phyloP scores from a whole-genome alignment of 2,888 invertebrate genomes.

The Dilophus febrilis region DNA sequence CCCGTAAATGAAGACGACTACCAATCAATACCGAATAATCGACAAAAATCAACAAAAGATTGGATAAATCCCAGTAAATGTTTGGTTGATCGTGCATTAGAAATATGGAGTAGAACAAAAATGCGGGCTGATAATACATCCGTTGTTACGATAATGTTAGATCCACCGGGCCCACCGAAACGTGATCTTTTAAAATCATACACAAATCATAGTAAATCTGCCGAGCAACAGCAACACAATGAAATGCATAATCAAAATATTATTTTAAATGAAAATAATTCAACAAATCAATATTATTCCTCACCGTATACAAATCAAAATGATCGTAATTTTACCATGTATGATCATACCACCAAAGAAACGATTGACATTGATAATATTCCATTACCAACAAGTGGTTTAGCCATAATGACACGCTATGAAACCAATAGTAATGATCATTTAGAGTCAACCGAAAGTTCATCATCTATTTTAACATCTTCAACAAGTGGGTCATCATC shows the following conservation, averaged over 20 bases:
- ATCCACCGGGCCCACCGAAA: constrained; percentile 66
- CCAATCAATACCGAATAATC: no score
- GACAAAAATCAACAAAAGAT: constrained; percentile 16
- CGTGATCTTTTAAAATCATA: constrained; percentile 1
- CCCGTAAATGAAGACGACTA: no score
- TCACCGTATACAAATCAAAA: neutral
- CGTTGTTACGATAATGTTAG: constrained; percentile 74
- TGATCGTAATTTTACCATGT: constrained; percentile 5
- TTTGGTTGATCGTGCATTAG: constrained; percentile 65
- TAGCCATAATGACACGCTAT: constrained; percentile 11
- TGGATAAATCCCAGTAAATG: constrained; percentile 88
- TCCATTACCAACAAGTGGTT: constrained; percentile 8
- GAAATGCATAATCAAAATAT: no score
- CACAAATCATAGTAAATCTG: neutral
- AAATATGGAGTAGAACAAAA: constrained; percentile 65
- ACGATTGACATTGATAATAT: constrained; percentile 6
- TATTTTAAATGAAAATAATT: no score
- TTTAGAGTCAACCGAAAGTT: neutral
- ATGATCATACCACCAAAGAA: constrained; percentile 7
- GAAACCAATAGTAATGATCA: neutral
- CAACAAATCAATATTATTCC: neutral
- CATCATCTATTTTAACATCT: neutral
- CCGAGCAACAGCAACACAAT: no score
- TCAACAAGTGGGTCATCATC: neutral
- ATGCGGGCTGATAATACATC: constrained; percentile 94